Evolutionary conservation across 2,113 vertebrate species (phyloP), one percentile per base, ranked within the genome.

Genomic region (Cyanoramphus novaezelandiae): DNA sequence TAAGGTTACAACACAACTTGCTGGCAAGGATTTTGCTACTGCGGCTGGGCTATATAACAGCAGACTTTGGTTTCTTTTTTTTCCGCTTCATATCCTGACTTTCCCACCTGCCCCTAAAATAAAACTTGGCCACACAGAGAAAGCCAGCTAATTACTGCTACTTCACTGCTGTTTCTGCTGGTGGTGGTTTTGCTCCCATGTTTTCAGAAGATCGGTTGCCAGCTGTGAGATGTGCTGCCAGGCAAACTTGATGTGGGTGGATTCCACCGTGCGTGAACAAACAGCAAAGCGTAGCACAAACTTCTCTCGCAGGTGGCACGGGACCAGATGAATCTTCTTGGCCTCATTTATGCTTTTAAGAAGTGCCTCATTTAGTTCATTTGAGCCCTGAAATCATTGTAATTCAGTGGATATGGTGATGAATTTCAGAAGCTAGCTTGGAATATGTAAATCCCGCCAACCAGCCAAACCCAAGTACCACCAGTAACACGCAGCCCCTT

Each of bases 321-420:
- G 99, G 7, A 99, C 99, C 95, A 99, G 96, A 95, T 99, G 99
- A 95, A 99, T 99, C 97, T 98, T 98, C 91, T 96, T 98, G 96
- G 96, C 90, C 3, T 92, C 83, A 41, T 98, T 99, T 95, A 99
- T 99, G 79, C 81, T 98, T 95, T 99, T 98, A 86, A 99, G 98
- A 94, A 99, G 98, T 8, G 90, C 93, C 97, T 99, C 97, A 7
- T 98, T 99, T 93, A 99, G 90, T 83, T 98, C 97, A 80, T 99
- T 99, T 70, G 99, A 97, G 37, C 99, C 99, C 99, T 98, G 94
- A 59, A 97, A 94, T 37, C 17, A 86, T 93, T 74, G 25, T 16
- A 86, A 92, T 92, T 74, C 17, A 79, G 67, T 7, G 11, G 53
- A 89, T 60, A 82, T 10, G 10, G 20, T 77, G 80, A 41, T 50